Evolutionary conservation across 2,888 invertebrate species (phyloP).

Genomic region (Drosophila meridionalis): DNA sequence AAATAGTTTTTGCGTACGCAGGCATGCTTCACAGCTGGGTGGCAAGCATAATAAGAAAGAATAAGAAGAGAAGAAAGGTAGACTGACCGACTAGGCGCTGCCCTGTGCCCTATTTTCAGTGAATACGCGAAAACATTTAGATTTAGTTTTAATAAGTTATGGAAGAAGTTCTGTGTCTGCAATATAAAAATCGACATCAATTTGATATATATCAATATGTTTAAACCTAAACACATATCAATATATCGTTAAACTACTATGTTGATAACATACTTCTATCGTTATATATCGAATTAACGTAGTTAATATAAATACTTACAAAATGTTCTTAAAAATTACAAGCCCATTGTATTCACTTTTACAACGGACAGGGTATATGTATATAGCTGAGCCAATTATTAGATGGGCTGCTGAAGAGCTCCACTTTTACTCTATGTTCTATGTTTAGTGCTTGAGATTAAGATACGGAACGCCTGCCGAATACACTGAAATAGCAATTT

Average conservation of each 20-base stretch:
- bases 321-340: too few species aligned
- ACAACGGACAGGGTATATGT: neutral
- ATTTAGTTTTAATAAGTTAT: neutral
- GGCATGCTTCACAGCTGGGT: constrained; percentile 28
- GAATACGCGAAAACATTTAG: neutral
- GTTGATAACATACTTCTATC: neutral
- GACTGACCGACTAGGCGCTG: neutral
- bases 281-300: neutral
- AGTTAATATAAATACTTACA: too few species aligned
- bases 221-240: neutral
- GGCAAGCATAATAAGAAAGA: constrained; percentile 23
- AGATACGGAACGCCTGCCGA: constrained; percentile 18
- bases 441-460: constrained; percentile 12
- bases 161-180: neutral
- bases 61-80: constrained; percentile 1
- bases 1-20: constrained; percentile 17
- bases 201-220: neutral
- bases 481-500: constrained; percentile 24
- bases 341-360: neutral
- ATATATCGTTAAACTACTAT: neutral
- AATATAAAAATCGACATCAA: neutral
- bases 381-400: constrained; percentile 22
- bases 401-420: constrained; percentile 14
- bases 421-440: constrained; percentile 7
- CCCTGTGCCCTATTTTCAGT: neutral